Evolutionary conservation across 2,797 vertebrate genomes (phyloP), one percentile per base, ranked within the genome.

Genomic region (Pseudocheirus occidentalis): DNA sequence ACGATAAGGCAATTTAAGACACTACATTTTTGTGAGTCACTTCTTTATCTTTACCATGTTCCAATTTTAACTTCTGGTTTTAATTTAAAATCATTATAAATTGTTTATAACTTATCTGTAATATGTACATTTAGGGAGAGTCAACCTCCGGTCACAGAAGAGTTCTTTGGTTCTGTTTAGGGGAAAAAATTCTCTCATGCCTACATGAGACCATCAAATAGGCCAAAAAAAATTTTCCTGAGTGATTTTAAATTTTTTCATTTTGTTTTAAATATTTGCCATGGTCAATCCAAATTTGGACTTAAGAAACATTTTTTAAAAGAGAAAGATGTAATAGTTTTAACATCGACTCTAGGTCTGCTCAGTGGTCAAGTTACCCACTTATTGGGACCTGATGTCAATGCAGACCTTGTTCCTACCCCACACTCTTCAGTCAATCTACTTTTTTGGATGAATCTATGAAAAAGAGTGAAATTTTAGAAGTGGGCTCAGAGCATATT

Each of bases 71-170:
- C 96, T 97, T 58, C 50, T 98, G 96, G 54, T 93, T 97, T 98
- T 97, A 96, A 97, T 98, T 97, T 98, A 94, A 97, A 96, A 93
- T 96, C 96, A 53, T 96, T 97, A 89, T 59, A 29, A 95, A 91
- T 62, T 97, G 97, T 94, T 96, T 96, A 95, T 95, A 97, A 97
- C 92, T 97, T 97, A 97, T 97, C 96, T 95, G 94, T 95, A 97
- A 97, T 97, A 96, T 91, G 89, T 94, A 95, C 94, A 96, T 94
- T 96, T 97, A 96, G 52, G 95, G 91, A 92, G 96, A 98, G 96
- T 98, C 97, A 97, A 53, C 94, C 34, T 90, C 92, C 55, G 96
- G 97, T 97, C 92, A 92, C n/a, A 92, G 92, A 93, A 95, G n/a
- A 1, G 94, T 92, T 95, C 81, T 91, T 57, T 13, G 12, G 93